Conservation (phyloP, 2,888 invertebrate species). For the Phanerotoma sp. region DNA sequence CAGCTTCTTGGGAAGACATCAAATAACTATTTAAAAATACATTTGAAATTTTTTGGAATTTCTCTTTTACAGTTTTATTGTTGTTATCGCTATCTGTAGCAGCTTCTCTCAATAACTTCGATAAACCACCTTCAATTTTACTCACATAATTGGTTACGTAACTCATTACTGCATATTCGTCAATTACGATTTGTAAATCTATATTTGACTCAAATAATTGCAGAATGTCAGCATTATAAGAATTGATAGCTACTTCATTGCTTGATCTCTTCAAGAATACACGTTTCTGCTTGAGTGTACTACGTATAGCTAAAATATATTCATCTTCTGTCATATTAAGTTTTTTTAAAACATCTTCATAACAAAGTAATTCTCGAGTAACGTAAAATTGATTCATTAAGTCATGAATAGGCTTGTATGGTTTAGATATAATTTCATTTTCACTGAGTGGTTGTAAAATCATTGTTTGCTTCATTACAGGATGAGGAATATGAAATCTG, state of each 20-base stretch:
- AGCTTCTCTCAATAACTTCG: constrained; percentile 34
- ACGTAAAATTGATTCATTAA: constrained; percentile 21
- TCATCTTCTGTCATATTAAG: constrained; percentile 25
- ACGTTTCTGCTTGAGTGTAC: constrained; percentile 23
- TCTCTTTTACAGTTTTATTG: constrained; percentile 22
- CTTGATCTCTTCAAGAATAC: too few relatives aligned
- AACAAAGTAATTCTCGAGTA: constrained; percentile 5
- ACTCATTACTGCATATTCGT: too few relatives aligned
- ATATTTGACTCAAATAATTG: too few relatives aligned
- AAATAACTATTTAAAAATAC: constrained; percentile 33
- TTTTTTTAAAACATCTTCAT: constrained; percentile 21
- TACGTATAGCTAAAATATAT: constrained; percentile 30
- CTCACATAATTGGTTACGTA: constrained; percentile 34
- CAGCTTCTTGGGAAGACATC: constrained; percentile 34
- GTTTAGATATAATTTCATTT: constrained; percentile 14
- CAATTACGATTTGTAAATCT: too few relatives aligned
- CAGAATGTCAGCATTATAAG: too few relatives aligned
- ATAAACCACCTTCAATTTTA: constrained; percentile 33
- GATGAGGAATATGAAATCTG: constrained; percentile 41
- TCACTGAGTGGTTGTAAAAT: constrained; percentile 35
- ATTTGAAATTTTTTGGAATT: constrained; percentile 26
- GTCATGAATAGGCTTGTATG: constrained; percentile 6
- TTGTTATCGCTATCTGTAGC: constrained; percentile 26
- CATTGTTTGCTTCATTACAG: constrained; percentile 29
- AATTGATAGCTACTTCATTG: too few relatives aligned